Percentiles rank a stretch among this genome's conserved stretches.
phyloP scores from a whole-genome alignment of 2,888 invertebrate genomes.

The Metacarcinus magister region DNA sequence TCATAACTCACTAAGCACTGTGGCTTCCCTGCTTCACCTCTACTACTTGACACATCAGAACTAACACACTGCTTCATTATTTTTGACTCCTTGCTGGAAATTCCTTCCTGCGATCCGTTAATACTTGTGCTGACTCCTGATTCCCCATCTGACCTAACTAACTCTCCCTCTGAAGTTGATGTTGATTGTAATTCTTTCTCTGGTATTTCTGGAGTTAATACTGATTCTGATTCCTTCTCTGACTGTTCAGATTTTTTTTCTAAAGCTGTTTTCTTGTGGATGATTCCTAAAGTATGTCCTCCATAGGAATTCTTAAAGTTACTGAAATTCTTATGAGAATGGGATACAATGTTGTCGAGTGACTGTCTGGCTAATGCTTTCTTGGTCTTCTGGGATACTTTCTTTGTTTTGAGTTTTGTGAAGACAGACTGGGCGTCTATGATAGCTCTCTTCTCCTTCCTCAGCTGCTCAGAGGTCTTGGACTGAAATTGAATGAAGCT shows the following conservation, averaged over 20 bases:
- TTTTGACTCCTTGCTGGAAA: background rate
- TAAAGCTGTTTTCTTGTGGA: slow-evolving; percentile 56
- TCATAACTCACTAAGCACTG: slow-evolving; percentile 65
- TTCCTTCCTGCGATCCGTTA: background rate
- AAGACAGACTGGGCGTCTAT: slow-evolving; percentile 80
- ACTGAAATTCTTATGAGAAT: slow-evolving; percentile 69
- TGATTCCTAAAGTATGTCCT: slow-evolving; percentile 68
- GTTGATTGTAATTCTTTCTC: background rate
- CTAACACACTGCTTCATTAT: background rate
- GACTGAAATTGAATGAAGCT: slow-evolving; percentile 60
- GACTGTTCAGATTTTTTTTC: background rate
- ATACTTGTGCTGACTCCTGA: background rate
- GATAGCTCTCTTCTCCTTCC: slow-evolving; percentile 59
- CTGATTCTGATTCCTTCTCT: slow-evolving; percentile 29
- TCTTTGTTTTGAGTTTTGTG: slow-evolving; percentile 74
- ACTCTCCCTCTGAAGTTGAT: background rate
- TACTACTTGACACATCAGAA: background rate
- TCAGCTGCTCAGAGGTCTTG: slow-evolving; percentile 67
- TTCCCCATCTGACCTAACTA: slow-evolving; percentile 83
- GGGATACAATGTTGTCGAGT: slow-evolving; percentile 71
- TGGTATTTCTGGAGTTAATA: background rate
- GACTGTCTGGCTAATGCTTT: slow-evolving; percentile 80
- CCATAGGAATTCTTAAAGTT: slow-evolving; percentile 71
- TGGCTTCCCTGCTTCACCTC: background rate
- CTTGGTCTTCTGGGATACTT: slow-evolving; percentile 71